A percentile compares a stretch with the other conserved stretches of the same genome.
Conservation (phyloP, 2,888 invertebrate species). For the Thysanoteuthis rhombus region DNA sequence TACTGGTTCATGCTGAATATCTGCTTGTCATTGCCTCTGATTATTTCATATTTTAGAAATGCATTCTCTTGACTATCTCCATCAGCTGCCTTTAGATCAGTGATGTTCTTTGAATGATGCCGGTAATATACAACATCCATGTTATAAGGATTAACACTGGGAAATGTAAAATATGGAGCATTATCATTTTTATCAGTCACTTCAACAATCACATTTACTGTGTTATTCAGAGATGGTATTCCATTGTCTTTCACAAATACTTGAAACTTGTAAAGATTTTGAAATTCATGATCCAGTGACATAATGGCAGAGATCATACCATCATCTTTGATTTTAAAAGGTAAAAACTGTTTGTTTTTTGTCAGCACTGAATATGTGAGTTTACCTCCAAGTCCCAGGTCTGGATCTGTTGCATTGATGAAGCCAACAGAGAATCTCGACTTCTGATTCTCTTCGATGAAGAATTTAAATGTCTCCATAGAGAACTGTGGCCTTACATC, state of each 20-base stretch:
- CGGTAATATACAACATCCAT: background rate
- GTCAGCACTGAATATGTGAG: background rate
- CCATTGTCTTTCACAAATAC: background rate
- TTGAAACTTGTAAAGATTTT: background rate
- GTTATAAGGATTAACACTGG: background rate
- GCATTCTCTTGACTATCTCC: slow-evolving; percentile 12
- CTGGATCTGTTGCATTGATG: background rate
- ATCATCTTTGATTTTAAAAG: background rate
- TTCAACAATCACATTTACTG: background rate
- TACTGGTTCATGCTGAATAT: background rate
- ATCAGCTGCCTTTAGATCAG: background rate
- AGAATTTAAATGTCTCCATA: background rate
- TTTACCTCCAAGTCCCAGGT: slow-evolving; percentile 12
- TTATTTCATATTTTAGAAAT: slow-evolving; percentile 12
- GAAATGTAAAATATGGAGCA: background rate
- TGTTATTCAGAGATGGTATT: background rate
- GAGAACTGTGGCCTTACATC: slow-evolving; percentile 12
- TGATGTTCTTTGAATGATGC: slow-evolving; percentile 12
- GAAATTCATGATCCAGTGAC: slow-evolving; percentile 12
- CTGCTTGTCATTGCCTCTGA: slow-evolving; percentile 12
- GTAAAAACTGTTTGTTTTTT: background rate
- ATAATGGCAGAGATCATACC: background rate
- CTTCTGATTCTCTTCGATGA: background rate
- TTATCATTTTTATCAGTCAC: slow-evolving; percentile 12
- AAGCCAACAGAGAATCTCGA: background rate